phyloP scores from a whole-genome alignment of 1,140 invertebrate species.

The Maniola jurtina region DNA sequence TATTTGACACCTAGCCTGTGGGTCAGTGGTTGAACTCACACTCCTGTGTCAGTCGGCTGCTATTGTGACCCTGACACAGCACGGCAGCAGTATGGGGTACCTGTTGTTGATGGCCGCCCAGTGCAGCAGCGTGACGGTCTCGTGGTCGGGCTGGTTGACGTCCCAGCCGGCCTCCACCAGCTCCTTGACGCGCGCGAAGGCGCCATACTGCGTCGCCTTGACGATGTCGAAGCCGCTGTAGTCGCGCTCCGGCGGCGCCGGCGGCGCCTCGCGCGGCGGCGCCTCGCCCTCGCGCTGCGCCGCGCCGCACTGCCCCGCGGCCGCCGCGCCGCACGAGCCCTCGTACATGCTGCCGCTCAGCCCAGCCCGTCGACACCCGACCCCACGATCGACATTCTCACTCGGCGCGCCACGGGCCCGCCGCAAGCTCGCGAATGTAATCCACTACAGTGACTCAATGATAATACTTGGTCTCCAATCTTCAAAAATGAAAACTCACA shows the following conservation, averaged over 20 bases:
- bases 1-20: too few relatives aligned
- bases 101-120: conserved; percentile 99
- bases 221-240: conserved; percentile 94
- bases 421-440: too few relatives aligned
- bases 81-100: conserved; percentile 7
- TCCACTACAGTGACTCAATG: too few relatives aligned
- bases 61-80: too few relatives aligned
- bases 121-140: conserved; percentile 97
- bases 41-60: too few relatives aligned
- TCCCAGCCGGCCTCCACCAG: conserved; percentile 93
- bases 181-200: conserved; percentile 89
- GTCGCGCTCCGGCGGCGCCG: conserved; percentile 83
- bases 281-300: conserved; percentile 57
- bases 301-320: conserved; percentile 71
- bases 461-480: too few relatives aligned
- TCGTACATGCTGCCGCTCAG: conserved; percentile 78
- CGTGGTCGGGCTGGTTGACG: conserved; percentile 93
- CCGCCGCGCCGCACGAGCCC: conserved; percentile 82
- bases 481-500: too few relatives aligned
- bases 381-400: neutral
- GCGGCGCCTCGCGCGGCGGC: conserved; percentile 77
- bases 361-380: neutral
- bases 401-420: neutral
- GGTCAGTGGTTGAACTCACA: too few relatives aligned
- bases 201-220: conserved; percentile 96